A percentile compares a stretch with the other conserved stretches of the same genome.
Evolutionary conservation across 1,140 invertebrate genomes (phyloP).

Genomic region (Saccostrea echinata): DNA sequence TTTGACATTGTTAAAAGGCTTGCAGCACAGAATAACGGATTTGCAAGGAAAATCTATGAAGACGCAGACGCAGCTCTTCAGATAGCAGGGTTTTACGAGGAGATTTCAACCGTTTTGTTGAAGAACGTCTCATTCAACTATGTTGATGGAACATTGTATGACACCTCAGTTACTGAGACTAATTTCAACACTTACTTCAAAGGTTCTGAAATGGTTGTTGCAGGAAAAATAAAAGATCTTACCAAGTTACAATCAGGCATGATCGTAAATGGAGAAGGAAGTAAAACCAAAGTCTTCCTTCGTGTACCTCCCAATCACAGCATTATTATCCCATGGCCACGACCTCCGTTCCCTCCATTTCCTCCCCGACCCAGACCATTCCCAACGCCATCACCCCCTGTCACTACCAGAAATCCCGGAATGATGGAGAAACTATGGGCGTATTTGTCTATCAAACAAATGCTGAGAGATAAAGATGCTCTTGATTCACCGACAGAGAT

Average conservation of each 20-base stretch:
- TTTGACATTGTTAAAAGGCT: slow-evolving; percentile 84
- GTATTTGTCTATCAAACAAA: slow-evolving; percentile 85
- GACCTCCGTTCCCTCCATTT: not conserved
- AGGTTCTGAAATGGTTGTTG: slow-evolving; percentile 65
- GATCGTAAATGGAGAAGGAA: not conserved
- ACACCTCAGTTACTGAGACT: slow-evolving; percentile 64
- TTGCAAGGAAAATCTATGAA: slow-evolving; percentile 87
- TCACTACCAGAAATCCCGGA: not conserved
- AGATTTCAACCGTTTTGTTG: slow-evolving; percentile 86
- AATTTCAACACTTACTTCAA: slow-evolving; percentile 60
- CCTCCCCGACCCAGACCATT: not conserved
- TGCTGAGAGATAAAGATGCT: slow-evolving; percentile 80
- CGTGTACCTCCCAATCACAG: not conserved
- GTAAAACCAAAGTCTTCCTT: not conserved
- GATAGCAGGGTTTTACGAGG: slow-evolving; percentile 84
- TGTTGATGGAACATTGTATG: slow-evolving; percentile 66
- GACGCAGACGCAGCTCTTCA: slow-evolving; percentile 85
- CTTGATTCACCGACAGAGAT: slow-evolving; percentile 46
- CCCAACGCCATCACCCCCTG: not conserved
- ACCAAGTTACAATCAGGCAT: slow-evolving; percentile 5
- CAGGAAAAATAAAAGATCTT: slow-evolving; percentile 57
- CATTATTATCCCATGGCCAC: not conserved
- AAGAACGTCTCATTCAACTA: slow-evolving; percentile 86
- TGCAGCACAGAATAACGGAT: slow-evolving; percentile 85
- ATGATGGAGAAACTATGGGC: slow-evolving; percentile 85